Base-by-base conservation (phyloP, 2,888 invertebrate genomes). In the Trichogramma evanescens region DNA sequence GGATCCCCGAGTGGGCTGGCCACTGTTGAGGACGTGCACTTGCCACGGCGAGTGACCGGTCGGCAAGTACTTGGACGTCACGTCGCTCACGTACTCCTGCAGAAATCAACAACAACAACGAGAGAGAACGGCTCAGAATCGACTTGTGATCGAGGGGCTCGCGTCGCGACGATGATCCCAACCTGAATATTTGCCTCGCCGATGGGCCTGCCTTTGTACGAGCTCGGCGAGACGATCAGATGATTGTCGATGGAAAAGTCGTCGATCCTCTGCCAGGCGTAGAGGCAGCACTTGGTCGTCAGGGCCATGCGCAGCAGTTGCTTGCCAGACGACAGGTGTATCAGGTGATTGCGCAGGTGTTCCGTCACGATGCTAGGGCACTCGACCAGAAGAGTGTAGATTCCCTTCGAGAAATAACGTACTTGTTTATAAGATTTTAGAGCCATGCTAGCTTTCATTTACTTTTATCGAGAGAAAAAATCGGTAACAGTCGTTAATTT, bases 41-140 rank as follows among this genome's bases (percentile, higher is more conserved):
- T 92, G 91, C 92, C 92, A 92, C 9, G 91, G 91, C 0, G 92
- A 86, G 59, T 85, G 81, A 57, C 86, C 85, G 1, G 80, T 79
- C 5, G 89, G 86, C 58, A 92, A 83, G 72, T 88, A 89, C 78
- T 90, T 91, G 4, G 88, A 86, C 40, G 89, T 84, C 61, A 89
- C 82, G 58, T 90, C 89, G 70, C 89, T 90, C 53, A 91, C 84
- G 71, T 86, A 89, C 43, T 90, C 89, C 88, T 89, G 55, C 7
- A n/a, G 50, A 38, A 38, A 8, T 50, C 39, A 4, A 7, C 39
- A 38, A 38, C 9, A 13, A 10, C 49, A 49, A 10, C 6, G 13
- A 44, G 4, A 41, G 13, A 44, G 4, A 41, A 10, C 9, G 5
- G 2, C 48, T 26, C 39, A 8, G 2, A 4, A 41, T 43, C 0